Evolutionary conservation across 2,888 invertebrate species (phyloP).

Genomic region (Drosophila borborema): DNA sequence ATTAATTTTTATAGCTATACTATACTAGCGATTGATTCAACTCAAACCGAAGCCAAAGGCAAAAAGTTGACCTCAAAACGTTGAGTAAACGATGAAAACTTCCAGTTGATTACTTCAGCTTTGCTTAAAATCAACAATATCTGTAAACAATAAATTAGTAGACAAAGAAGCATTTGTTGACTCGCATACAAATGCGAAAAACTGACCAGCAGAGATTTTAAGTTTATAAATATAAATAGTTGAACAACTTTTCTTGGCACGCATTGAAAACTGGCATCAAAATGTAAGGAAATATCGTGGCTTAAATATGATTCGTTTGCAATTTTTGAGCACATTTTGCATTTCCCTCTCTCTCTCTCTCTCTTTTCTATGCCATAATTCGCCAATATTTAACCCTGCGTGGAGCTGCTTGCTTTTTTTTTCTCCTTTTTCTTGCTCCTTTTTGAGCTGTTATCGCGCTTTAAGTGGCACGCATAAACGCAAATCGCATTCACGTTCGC

Average conservation of each 20-base stretch:
- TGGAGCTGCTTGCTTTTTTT: background rate
- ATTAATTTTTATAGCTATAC: no score
- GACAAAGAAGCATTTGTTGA: background rate
- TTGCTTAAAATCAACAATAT: background rate
- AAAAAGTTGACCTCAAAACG: background rate
- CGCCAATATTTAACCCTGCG: background rate
- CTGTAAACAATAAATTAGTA: background rate
- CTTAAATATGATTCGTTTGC: background rate
- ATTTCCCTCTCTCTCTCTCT: background rate
- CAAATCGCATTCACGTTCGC: constrained; percentile 36
- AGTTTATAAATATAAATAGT: background rate
- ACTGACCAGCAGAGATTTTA: background rate
- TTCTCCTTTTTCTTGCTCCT: no score
- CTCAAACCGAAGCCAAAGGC: background rate
- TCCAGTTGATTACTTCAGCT: background rate
- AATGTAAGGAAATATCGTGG: background rate
- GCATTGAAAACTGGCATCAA: background rate
- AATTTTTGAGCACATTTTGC: background rate
- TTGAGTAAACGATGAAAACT: background rate
- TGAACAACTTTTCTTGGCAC: background rate
- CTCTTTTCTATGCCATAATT: background rate
- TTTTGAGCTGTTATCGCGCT: constrained; percentile 6
- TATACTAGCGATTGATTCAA: no score
- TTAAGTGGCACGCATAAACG: constrained; percentile 44
- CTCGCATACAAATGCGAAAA: background rate